Base-by-base conservation (phyloP, 2,113 vertebrate genomes). In the Motacilla tschutschensis region DNA sequence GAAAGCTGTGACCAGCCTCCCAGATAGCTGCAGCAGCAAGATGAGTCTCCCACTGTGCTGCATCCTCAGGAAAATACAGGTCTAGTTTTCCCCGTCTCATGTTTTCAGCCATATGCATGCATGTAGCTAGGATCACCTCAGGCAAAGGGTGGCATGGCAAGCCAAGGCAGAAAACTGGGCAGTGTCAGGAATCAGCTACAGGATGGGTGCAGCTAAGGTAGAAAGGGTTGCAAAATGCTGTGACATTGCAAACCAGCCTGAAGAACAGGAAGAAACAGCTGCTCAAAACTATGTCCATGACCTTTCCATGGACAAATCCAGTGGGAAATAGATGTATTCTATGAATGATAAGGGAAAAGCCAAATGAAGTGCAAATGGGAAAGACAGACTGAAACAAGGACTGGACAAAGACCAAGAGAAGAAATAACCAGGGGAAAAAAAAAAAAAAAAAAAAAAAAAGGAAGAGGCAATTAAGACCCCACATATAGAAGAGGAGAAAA, bases 321-420 rank as follows among this genome's bases (percentile, higher is more conserved):
- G 26, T 22, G 35, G 65, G 48, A 20, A 87, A 84, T 43, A 88
- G 26, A 48, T 28, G 15, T 46, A 46, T 38, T 89, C 54, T 58
- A 72, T 1, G 3, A 91, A 75, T 58, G 20, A 80, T 63, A 69
- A 79, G 8, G 67, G 19, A 90, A 67, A 15, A 48, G 73, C 48
- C 71, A 88, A 91, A 92, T 90, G 67, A 93, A 90, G 57, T 77
- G 64, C n/a, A 91, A 87, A 92, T 40, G 78, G 24, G 29, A 79
- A 33, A 85, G 36, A 36, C 57, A 88, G 58, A 51, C 29, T 55
- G 62, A 84, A 90, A 58, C 13, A 70, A 22, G 12, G 72, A 55
- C 64, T 79, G 76, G 57, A 66, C 47, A 76, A 81, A 79, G 28
- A 78, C 63, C 55, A 88, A 91, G 62, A 73, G 29, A 25, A 79